Conservation (phyloP, 1,140 invertebrate species). For the Littorina saxatilis region DNA sequence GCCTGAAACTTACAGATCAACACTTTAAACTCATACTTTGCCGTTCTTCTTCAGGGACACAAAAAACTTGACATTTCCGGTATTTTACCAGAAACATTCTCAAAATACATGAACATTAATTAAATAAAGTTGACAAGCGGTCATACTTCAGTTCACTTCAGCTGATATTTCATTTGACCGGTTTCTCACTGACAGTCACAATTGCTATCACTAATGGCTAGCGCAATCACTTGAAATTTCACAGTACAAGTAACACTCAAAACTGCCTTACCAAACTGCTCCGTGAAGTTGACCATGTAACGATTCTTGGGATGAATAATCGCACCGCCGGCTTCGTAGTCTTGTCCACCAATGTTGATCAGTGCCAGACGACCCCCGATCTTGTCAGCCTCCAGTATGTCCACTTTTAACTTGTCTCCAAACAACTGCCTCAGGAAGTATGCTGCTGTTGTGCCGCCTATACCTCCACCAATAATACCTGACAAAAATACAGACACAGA, state of each 20-base stretch:
- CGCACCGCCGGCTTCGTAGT: conserved; percentile 81
- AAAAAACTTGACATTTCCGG: too few relatives aligned
- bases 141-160: too few relatives aligned
- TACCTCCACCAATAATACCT: conserved; percentile 82
- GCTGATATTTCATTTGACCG: too few relatives aligned
- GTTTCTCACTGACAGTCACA: background rate
- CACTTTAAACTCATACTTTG: too few relatives aligned
- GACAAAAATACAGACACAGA: too few relatives aligned
- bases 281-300: conserved; percentile 80
- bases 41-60: too few relatives aligned
- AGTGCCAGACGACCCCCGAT: conserved; percentile 81
- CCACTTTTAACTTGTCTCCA: conserved; percentile 77
- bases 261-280: conserved; percentile 76
- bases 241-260: background rate
- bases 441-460: conserved; percentile 80
- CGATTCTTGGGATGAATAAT: conserved; percentile 81
- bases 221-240: background rate
- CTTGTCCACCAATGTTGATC: conserved; percentile 75
- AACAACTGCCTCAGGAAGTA: conserved; percentile 80
- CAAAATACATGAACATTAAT: too few relatives aligned
- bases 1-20: too few relatives aligned
- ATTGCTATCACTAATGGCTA: too few relatives aligned
- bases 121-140: too few relatives aligned
- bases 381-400: conserved; percentile 78
- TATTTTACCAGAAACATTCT: too few relatives aligned